Conservation (phyloP, 2,113 vertebrate genomes). For the Coreoperca whiteheadi region DNA sequence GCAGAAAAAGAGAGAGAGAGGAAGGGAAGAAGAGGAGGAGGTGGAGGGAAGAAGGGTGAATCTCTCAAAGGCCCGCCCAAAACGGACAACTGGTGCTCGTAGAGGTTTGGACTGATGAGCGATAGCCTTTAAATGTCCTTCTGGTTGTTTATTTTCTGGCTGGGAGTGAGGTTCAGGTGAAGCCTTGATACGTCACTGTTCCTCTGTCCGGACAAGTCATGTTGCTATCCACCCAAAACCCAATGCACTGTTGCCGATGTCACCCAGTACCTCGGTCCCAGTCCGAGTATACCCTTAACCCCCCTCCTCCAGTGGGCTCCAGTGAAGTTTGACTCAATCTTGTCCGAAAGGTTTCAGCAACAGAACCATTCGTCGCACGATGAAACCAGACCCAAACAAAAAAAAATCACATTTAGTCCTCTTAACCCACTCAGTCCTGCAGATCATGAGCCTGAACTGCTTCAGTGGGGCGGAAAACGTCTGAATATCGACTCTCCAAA, state of each 20-base stretch:
- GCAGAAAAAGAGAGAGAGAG: slow-evolving; percentile 21
- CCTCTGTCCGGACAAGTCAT: slow-evolving; percentile 53
- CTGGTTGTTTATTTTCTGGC: slow-evolving; percentile 3
- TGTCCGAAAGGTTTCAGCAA: slow-evolving; percentile 14
- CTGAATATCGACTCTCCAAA: slow-evolving; percentile 52
- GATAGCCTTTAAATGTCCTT: slow-evolving; percentile 49
- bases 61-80: slow-evolving; percentile 47
- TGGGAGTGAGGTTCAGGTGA: slow-evolving; percentile 50
- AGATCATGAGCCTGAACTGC: slow-evolving; percentile 1
- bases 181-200: slow-evolving; percentile 45
- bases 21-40: neutral
- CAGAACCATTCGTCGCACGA: slow-evolving; percentile 3
- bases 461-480: slow-evolving; percentile 3
- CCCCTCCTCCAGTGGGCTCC: slow-evolving; percentile 32
- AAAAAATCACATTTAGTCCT: slow-evolving; percentile 36
- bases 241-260: neutral
- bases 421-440: slow-evolving; percentile 15
- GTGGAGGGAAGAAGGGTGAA: slow-evolving; percentile 40
- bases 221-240: slow-evolving; percentile 43
- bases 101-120: slow-evolving; percentile 31
- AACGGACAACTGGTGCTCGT: neutral
- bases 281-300: neutral
- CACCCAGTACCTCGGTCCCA: slow-evolving; percentile 28
- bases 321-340: slow-evolving; percentile 60
- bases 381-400: slow-evolving; percentile 11